Evolutionary conservation across 2,797 vertebrate species (phyloP), one percentile per base, ranked within the genome.

Genomic region (Gallinago solitaria): DNA sequence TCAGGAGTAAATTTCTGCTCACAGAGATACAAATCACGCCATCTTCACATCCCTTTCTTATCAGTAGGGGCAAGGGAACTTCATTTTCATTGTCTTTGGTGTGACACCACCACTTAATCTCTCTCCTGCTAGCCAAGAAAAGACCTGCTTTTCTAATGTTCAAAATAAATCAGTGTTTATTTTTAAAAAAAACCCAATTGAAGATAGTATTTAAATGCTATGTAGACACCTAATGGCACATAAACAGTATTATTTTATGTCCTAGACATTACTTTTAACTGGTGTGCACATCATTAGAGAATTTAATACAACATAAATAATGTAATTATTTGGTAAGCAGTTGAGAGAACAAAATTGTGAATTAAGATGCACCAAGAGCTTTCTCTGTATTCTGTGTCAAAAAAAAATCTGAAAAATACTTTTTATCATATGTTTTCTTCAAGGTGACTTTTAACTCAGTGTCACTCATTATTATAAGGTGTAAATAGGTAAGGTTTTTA

Each of bases 21-120:
- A 18, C 1, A 1, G n/a, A 68, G 37, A 39, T 19, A 57, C 13
- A 28, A 41, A 63, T 67, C 41, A 28, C 1, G 0, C 28, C 20
- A 27, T 28, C 48, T 43, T 50, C 30, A 25, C 60, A n/a, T 16
- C 43, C 43, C 23, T 68, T 56, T 77, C 65, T 37, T 61, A 47
- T 63, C 60, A 78, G n/a, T 0, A 51, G 43, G 43, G 54, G 54
- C 17, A 47, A 41, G 19, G 73, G 41, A 67, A 35, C 16, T 51
- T 68, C 8, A 41, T 57, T 57, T 73, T 63, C 54, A 8, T 74
- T 57, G n/a, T 47, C 54, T 87, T 68, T 78, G 16, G 21, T 68
- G 67, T 43, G 67, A 78, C n/a, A 47, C 25, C 37, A 47, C 4
- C 37, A 27, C 37, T 63, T 90, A 51, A 53, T 69, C 37, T 63